Base-by-base conservation (phyloP, 2,888 invertebrate genomes). In the Epirrhoe alternata region DNA sequence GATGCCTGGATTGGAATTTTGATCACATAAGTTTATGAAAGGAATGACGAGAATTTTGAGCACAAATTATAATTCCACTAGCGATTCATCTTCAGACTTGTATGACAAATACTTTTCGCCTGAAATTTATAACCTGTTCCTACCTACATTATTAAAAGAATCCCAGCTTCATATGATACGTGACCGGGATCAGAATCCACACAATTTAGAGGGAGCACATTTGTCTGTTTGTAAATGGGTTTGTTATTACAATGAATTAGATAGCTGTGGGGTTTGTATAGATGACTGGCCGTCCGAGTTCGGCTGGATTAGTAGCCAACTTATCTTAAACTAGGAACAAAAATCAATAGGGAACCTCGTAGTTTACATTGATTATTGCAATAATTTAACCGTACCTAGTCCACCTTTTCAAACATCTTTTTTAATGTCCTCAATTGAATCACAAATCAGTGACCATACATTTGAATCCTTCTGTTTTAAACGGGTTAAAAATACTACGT, bases 91-190 rank as follows among this genome's bases (percentile, higher is more conserved):
- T 58, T 42, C 38, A 66, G 55, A 42, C 53, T 61, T 51, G 59
- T 66, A 64, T 64, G 61, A 66, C 59, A 69, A 61, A 64, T 68
- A 62, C 24, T 62, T 59, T 45, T 45, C 51, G 49, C 57, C 38
- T 52, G 55, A 51, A 64, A 70, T 65, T 61, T 63, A 71, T 66
- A 66, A 64, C 66, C 64, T 61, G 51, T 65, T 60, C 59, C 64
- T 59, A 60, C 63, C 59, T 47, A 64, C 67, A 57, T 64, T 70
- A 65, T 62, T 62, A 60, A 61, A 71, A 60, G 64, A 64, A 69
- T 54, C 61, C 56, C 47, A 35, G 56, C 65, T 64, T 55, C 66
- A 70, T 72, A 70, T 24, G 66, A 61, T 33, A 73, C 73, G 73
- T 73, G 73, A 72, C 71, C 33, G 56, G 71, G 61, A 58, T 71